phyloP scores from a whole-genome alignment of 2,888 invertebrate species.

The Lordiphosa andalusiaca region DNA sequence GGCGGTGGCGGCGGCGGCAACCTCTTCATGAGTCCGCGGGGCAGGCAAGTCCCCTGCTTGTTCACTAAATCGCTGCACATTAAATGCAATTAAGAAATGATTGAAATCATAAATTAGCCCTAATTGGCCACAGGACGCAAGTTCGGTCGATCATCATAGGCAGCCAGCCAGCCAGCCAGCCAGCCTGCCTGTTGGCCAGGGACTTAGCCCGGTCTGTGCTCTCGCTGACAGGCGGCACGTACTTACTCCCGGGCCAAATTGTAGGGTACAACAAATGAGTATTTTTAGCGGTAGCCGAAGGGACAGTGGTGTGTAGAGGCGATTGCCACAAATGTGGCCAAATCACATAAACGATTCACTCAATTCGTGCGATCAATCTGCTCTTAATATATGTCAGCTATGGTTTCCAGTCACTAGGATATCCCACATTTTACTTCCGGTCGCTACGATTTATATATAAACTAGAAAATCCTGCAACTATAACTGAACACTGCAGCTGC shows the following conservation, averaged over 20 bases:
- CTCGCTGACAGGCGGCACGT: constrained; percentile 45
- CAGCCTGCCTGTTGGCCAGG: not conserved
- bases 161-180: not conserved
- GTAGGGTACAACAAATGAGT: constrained; percentile 45
- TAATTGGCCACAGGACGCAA: constrained; percentile 65
- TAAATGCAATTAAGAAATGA: constrained; percentile 73
- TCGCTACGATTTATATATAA: too few species aligned
- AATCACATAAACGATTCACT: too few species aligned
- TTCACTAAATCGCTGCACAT: constrained; percentile 68
- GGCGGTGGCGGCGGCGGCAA: not conserved
- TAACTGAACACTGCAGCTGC: too few species aligned
- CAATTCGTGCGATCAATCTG: too few species aligned
- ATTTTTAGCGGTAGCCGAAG: constrained; percentile 53
- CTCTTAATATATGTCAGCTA: too few species aligned
- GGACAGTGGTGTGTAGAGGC: constrained; percentile 41
- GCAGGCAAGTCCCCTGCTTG: constrained; percentile 21
- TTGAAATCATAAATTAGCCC: constrained; percentile 71
- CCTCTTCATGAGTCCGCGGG: not conserved
- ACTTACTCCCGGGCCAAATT: constrained; percentile 54
- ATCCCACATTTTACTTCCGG: too few species aligned
- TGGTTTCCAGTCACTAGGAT: too few species aligned
- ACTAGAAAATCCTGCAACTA: too few species aligned
- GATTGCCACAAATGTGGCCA: too few species aligned
- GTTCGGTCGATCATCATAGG: constrained; percentile 5
- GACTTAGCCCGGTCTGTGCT: not conserved